A percentile compares a stretch with the other conserved stretches of the same genome.
These are phyloP conservation scores for Mormyrops boulengeri DNA, from an alignment of 2,797 vertebrate genomes.

Conservation along the genomic window DNA sequence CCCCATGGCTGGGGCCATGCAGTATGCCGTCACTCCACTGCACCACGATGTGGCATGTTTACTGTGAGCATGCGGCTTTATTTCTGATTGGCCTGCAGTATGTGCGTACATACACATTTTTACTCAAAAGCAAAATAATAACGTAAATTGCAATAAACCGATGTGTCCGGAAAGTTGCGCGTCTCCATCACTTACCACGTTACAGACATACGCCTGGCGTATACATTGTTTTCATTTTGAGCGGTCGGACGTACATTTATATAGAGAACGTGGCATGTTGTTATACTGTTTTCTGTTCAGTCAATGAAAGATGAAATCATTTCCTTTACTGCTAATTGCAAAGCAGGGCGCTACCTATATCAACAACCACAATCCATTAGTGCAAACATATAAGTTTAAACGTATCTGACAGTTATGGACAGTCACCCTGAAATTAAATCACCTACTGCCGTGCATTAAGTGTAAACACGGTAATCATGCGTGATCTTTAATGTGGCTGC, in stretches of 20 bases:
- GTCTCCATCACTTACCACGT: constrained; percentile 25
- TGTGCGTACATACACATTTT: constrained; percentile 11
- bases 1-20: constrained; percentile 34
- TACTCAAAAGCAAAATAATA: background rate
- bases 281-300: constrained; percentile 3
- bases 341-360: constrained; percentile 13
- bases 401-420: background rate
- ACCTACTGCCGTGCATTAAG: background rate
- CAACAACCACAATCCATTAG: constrained; percentile 2
- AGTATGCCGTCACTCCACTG: constrained; percentile 34
- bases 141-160: constrained; percentile 8
- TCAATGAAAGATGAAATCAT: background rate
- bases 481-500: constrained; percentile 29
- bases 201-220: constrained; percentile 19
- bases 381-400: background rate
- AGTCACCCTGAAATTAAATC: background rate
- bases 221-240: constrained; percentile 5
- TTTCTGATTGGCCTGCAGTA: background rate
- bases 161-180: background rate
- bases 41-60: constrained; percentile 37
- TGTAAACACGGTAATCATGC: constrained; percentile 16
- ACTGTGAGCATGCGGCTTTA: constrained; percentile 19
- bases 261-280: background rate
- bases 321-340: constrained; percentile 5
- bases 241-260: constrained; percentile 9